Base-by-base conservation (phyloP, 2,797 vertebrate species). In the Scarus forsteni region DNA sequence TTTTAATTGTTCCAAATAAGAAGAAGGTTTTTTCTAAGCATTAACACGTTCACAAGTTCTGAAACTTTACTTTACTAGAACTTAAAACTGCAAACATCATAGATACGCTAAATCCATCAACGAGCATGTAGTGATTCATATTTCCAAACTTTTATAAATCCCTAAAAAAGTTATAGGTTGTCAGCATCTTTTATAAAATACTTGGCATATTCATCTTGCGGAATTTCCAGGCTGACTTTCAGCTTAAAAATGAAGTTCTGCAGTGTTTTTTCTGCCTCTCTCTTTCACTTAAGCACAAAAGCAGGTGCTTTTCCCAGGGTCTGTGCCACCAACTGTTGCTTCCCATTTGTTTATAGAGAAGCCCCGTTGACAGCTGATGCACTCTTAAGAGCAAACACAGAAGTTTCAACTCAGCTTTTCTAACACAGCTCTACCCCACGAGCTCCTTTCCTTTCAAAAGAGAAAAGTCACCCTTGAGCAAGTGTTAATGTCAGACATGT, bases 301-400 rank as follows among this genome's bases (percentile, higher is more conserved):
- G 68, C 90, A 91, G 85, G 81, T 88, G 88, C 57, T 77, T 86
- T 82, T 84, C 63, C 66, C 52, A 6, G 49, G 42, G 63, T 75
- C 57, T 82, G 71, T 56, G 48, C 70, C 83, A 83, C 81, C 87
- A 92, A 89, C 89, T 91, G 89, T 80, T 86, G 77, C 77, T 63
- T 71, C 62, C 75, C 77, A 79, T 86, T 88, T 90, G 89, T 92
- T 93, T 68, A 89, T 42, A 79, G 19, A 81, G 53, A 63, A 42
- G 58, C 39, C 62, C 34, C 46, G 18, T 60, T 76, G 78, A 88
- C 89, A 92, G 91, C 83, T 92, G 90, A 91, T 78, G 75, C 77
- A 83, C 77, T 68, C 59, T 58, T 50, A 27, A 56, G 70, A 45
- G 61, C 80, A 64, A 71, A 59, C 39, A 57, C 34, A 34, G 14